Evolutionary conservation across 53 echinoderm and acorn worm species (phyloP), one percentile per base, ranked within the genome.

Genomic region (Holothuria scabra): DNA sequence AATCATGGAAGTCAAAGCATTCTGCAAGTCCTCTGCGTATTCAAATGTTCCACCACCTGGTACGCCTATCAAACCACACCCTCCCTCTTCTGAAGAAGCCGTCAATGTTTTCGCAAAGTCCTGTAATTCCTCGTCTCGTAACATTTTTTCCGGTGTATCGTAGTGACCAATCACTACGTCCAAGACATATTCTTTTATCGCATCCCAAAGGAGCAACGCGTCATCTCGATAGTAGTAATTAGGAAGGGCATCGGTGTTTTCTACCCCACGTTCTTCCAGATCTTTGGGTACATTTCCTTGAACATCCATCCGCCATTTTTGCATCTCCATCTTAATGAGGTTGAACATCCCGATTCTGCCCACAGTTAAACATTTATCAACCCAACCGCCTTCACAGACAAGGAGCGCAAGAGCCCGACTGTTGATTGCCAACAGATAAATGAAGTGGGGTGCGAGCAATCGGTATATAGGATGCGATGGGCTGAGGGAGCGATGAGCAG

Each of bases 141-240:
- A 24, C 23, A 76, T 76, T 56, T 41, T 24, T 49, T 76, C 76
- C 46, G 20, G 52, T 16, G 38, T 56, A 13, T 76, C 76, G 26
- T 76, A 76, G 28, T 48, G 46, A 28, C 49, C 76, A 48, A 20
- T 24, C 1, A 76, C 56, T 46, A 76, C 76, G 25, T 76, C 76
- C 11, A 22, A 56, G 22, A 56, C 56, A 11, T 76, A 76, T 23
- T 76, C 52, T 16, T 28, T 11, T 22, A 76, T 49, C 11, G 76
- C 76, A 26, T 52, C 52, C 76, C 76, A 76, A 10, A 76, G 28
- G 13, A 76, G 52, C 52, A 76, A 13, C 12, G 76, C 76, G 55
- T 76, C 76, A 41, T 95, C 95, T 11, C 95, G 87, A 80, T 89
- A 95, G 93, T 91, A 81, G 67, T 95, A 95, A 61, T 92, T 95